These are phyloP conservation scores for Tenthredo notha DNA, from an alignment of 2,888 invertebrate genomes.

Conservation along the genomic window DNA sequence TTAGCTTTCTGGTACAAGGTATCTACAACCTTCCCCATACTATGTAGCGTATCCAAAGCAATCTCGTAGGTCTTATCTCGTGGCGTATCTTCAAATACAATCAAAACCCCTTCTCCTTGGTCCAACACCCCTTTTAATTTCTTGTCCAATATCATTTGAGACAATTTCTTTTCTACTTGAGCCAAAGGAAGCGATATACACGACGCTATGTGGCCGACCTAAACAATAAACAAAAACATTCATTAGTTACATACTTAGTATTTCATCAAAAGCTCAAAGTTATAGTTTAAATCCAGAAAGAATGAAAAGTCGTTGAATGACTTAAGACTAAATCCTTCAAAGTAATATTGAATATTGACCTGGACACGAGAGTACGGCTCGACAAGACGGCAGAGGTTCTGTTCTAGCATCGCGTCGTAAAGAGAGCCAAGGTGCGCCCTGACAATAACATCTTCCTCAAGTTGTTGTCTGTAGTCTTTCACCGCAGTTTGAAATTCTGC, in stretches of 20 bases:
- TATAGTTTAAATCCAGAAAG: neutral
- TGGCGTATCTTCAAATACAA: slow-evolving; percentile 97
- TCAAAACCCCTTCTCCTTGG: slow-evolving; percentile 98
- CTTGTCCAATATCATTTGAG: slow-evolving; percentile 99
- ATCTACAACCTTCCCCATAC: slow-evolving; percentile 99
- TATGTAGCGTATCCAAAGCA: slow-evolving; percentile 97
- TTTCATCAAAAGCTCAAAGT: slow-evolving; percentile 21
- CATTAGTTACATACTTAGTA: slow-evolving; percentile 1
- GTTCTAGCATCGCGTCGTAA: slow-evolving; percentile 99
- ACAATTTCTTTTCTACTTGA: slow-evolving; percentile 98
- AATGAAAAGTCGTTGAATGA: neutral
- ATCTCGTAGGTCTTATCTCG: slow-evolving; percentile 98
- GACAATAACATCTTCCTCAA: slow-evolving; percentile 98
- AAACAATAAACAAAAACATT: slow-evolving; percentile 36
- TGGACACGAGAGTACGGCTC: slow-evolving; percentile 99
- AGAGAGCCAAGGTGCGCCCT: slow-evolving; percentile 97
- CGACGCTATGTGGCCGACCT: slow-evolving; percentile 92
- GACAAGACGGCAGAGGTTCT: slow-evolving; percentile 98
- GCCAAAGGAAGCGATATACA: slow-evolving; percentile 94
- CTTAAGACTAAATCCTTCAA: neutral
- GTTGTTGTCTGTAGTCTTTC: slow-evolving; percentile 91
- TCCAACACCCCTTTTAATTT: slow-evolving; percentile 98
- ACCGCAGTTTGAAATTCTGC: slow-evolving; percentile 97
- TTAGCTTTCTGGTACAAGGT: slow-evolving; percentile 99
- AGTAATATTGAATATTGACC: slow-evolving; percentile 71